Conservation (phyloP, 2,113 vertebrate species). For the Nothocercus nigrocapillus region DNA sequence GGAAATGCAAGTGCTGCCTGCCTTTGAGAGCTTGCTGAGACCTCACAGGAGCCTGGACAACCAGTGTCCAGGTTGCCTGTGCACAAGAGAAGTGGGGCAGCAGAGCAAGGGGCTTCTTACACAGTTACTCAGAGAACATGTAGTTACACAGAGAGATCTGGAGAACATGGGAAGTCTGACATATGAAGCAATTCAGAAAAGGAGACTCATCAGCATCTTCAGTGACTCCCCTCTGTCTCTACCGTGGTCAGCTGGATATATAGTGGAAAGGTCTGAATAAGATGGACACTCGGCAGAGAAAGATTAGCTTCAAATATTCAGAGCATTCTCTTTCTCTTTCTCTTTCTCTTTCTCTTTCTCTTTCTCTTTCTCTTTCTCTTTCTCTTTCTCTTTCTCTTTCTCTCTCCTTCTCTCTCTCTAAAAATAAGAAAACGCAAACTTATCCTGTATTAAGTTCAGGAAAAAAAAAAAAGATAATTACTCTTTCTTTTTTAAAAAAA, state of each 20-base stretch:
- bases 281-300: neutral
- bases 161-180: neutral
- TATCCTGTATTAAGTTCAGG: fast-evolving
- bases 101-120: neutral
- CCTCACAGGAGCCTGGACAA: too few species aligned
- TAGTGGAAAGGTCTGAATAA: neutral
- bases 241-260: neutral
- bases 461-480: neutral
- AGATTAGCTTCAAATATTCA: neutral
- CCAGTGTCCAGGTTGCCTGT: neutral
- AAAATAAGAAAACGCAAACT: neutral
- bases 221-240: fast-evolving
- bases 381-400: too few species aligned
- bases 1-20: neutral
- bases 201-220: neutral
- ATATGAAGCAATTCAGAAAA: neutral
- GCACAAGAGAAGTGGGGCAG: fast-evolving
- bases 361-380: too few species aligned
- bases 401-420: too few species aligned
- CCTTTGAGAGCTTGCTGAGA: neutral
- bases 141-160: neutral
- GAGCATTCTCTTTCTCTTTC: neutral
- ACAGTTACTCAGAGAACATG: neutral
- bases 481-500: neutral
- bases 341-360: too few species aligned